Percentiles rank a stretch among this genome's conserved stretches.
These are phyloP conservation scores for Pristionchus mayeri DNA, from an alignment of 2,888 invertebrate species.

Conservation along the genomic window DNA sequence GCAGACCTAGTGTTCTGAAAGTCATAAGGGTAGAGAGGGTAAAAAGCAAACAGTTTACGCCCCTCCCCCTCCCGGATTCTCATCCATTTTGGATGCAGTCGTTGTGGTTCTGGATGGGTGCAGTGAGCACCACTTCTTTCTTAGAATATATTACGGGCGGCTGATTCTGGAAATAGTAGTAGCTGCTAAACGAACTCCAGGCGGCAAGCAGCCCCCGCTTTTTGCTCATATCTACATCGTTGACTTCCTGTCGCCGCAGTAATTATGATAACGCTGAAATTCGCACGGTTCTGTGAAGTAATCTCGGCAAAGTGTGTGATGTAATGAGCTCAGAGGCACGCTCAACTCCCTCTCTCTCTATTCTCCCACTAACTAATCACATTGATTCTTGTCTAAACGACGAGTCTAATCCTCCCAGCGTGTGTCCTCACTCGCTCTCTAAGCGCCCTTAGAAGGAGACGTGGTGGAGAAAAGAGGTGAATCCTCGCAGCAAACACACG, in stretches of 20 bases:
- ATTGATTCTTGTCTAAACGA: conserved; percentile 10
- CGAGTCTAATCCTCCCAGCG: neutral
- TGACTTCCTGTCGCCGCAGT: neutral
- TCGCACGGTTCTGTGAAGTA: neutral
- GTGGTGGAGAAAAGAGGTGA: conserved; percentile 26
- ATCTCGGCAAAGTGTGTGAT: neutral
- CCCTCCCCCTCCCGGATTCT: no score
- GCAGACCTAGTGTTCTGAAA: neutral
- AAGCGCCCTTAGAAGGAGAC: conserved; percentile 4
- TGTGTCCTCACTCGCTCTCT: neutral
- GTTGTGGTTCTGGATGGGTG: no score
- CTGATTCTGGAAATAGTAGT: no score
- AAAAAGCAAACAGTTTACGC: no score
- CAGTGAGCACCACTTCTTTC: no score
- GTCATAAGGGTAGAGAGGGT: no score
- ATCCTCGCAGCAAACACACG: conserved; percentile 39
- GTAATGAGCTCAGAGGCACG: neutral
- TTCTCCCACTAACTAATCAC: conserved; percentile 19
- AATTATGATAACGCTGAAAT: conserved; percentile 13
- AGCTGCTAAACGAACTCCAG: no score
- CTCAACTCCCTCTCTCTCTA: neutral
- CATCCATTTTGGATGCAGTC: no score
- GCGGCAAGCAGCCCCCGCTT: no score
- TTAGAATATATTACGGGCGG: no score
- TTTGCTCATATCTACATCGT: no score